Base-by-base conservation (phyloP, 1,140 invertebrate genomes). In the Habropoda laboriosa region DNA sequence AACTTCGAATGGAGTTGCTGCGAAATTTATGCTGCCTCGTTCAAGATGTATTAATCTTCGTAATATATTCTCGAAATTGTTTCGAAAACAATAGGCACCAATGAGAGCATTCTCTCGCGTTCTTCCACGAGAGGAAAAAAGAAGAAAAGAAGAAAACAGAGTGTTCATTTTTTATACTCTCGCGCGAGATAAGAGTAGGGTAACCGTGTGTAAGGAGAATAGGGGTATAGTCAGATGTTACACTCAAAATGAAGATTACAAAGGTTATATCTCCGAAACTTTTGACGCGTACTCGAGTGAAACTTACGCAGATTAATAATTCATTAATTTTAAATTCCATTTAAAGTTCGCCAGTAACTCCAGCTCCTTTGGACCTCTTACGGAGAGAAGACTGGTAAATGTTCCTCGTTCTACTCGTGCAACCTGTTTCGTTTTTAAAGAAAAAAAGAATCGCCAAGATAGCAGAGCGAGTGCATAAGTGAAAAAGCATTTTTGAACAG, bases 271-370 rank as follows among this genome's bases (percentile, higher is more conserved):
- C 55, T 61, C 13, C 12, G 42, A 47, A 73, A 60, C 57, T 60
- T 73, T 57, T 40, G 18, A 57, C 47, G 51, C 51, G 24, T 55
- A 40, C 40, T 47, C 40, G n/a, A 61, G 71, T 49, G 24, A 61
- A 73, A 61, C 57, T 73, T 27, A 61, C 18, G 32, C 16, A 13
- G 40, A 73, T 73, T 47, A 73, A 73, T 73, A 61, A 61, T 60
- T 73, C 55, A 61, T 60, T 73, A 60, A 61, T 49, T 73, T 61
- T 24, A 73, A 73, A 73, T 60, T 61, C 55, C 71, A 49, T 61
- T 61, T 61, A 73, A 60, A 73, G 27, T 61, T 49, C 40, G 3
- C 13, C 5, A 35, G 55, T 45, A 24, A 38, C 66, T 30, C 27
- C 13, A 27, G n/a, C 49, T 18, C 68, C 51, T 40, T 51, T 18